Conservation (phyloP, 2,797 vertebrate genomes). For the Microhierax caerulescens region DNA sequence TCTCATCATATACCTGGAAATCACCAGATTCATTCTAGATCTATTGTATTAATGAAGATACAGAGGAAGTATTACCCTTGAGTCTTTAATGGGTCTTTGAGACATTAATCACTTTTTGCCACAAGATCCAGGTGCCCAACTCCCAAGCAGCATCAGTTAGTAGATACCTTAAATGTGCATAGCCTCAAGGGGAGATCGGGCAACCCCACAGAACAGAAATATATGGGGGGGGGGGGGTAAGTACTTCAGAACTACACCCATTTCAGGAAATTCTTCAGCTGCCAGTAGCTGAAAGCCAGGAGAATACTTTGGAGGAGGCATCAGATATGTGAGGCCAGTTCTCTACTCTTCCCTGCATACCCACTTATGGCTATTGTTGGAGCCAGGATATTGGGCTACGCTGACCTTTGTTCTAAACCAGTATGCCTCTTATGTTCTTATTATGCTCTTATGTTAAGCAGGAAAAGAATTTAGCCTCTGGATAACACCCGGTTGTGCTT, state of each 20-base stretch:
- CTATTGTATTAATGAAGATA: background rate
- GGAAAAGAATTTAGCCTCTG: conserved; percentile 65
- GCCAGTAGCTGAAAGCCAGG: background rate
- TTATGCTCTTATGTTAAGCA: conserved; percentile 66
- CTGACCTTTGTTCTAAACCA: conserved; percentile 66
- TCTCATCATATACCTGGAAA: background rate
- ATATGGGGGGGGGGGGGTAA: background rate
- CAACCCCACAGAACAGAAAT: background rate
- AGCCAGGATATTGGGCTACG: conserved; percentile 49
- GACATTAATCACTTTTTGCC: background rate
- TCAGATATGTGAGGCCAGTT: background rate
- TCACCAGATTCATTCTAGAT: background rate
- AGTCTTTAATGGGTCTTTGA: background rate
- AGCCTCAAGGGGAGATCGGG: background rate
- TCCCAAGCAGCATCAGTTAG: background rate
- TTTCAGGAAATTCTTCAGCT: background rate
- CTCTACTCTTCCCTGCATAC: background rate
- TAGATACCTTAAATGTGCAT: background rate
- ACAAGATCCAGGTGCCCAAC: background rate
- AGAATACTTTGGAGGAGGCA: background rate
- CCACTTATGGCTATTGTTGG: conserved; percentile 37
- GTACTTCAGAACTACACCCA: background rate
- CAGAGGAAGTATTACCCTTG: background rate
- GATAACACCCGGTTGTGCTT: conserved; percentile 34
- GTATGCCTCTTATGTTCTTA: conserved; percentile 61